Evolutionary conservation across 2,113 vertebrate genomes (phyloP).

Genomic region (Anguilla japonica): DNA sequence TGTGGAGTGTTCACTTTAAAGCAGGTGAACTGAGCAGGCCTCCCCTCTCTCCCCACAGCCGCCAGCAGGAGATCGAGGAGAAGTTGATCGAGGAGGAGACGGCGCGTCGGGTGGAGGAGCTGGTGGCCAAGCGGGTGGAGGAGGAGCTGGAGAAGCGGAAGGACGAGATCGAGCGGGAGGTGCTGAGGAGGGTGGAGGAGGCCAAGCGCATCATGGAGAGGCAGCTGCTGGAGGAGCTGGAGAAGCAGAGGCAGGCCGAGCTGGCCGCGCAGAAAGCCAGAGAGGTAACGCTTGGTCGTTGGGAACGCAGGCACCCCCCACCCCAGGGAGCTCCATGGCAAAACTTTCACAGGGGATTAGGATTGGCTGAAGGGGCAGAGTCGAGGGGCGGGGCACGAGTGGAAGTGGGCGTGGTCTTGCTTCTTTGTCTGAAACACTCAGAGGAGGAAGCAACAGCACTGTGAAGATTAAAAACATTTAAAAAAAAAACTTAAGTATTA

Average conservation of each 20-base stretch:
- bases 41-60: constrained; percentile 60
- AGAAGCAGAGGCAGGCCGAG: constrained; percentile 97
- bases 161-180: constrained; percentile 96
- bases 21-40: too few relatives aligned
- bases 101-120: constrained; percentile 93
- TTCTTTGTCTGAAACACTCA: not conserved
- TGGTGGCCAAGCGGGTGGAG: constrained; percentile 95
- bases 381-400: not conserved
- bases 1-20: too few relatives aligned
- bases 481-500: too few relatives aligned
- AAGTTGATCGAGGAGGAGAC: constrained; percentile 99
- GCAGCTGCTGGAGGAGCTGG: constrained; percentile 99
- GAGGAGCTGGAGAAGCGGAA: constrained; percentile 97
- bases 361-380: not conserved
- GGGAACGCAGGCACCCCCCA: constrained; percentile 77
- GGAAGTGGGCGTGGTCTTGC: constrained; percentile 49
- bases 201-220: constrained; percentile 99
- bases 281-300: constrained; percentile 99
- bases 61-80: constrained; percentile 98
- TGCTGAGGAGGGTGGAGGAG: constrained; percentile 96
- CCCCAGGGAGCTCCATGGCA: constrained; percentile 72
- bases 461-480: too few relatives aligned
- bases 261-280: constrained; percentile 95
- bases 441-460: not conserved
- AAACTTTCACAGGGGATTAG: constrained; percentile 77